Evolutionary conservation across 2,888 invertebrate species (phyloP).

Genomic region (Tyria jacobaeae): DNA sequence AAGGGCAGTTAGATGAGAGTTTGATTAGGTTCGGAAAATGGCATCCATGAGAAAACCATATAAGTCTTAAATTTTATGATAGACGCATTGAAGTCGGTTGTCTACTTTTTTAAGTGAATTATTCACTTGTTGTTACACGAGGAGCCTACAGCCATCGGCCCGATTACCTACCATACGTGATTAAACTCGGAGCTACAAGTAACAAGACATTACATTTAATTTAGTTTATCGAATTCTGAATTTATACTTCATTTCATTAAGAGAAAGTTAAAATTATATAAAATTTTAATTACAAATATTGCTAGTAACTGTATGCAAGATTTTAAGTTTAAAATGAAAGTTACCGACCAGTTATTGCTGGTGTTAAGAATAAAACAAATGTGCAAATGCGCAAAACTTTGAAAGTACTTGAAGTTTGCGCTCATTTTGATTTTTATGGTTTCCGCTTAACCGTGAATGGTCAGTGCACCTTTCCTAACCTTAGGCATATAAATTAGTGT

Average conservation of each 20-base stretch:
- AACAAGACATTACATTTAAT: constrained; percentile 37
- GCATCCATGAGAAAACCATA: too few relatives aligned
- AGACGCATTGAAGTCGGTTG: too few relatives aligned
- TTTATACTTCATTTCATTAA: constrained; percentile 20
- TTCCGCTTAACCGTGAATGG: not conserved
- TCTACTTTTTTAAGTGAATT: too few relatives aligned
- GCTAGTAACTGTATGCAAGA: constrained; percentile 1
- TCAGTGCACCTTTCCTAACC: not conserved
- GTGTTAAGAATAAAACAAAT: not conserved
- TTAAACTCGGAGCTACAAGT: constrained; percentile 39
- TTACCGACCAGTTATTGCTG: not conserved
- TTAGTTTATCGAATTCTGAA: constrained; percentile 25
- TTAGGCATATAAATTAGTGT: not conserved
- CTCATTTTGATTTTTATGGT: not conserved
- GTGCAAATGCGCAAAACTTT: too few relatives aligned
- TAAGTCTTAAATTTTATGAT: too few relatives aligned
- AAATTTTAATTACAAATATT: constrained; percentile 11
- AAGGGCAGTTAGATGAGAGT: too few relatives aligned
- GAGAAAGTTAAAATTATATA: constrained; percentile 43
- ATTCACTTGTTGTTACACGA: constrained; percentile 44
- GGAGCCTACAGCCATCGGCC: constrained; percentile 46
- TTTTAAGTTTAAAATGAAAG: constrained; percentile 11
- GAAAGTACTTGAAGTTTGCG: not conserved
- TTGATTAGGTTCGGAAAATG: too few relatives aligned
- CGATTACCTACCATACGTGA: constrained; percentile 57